Evolutionary conservation across 2,888 invertebrate genomes (phyloP).

Genomic region (Drosophila tripunctata): DNA sequence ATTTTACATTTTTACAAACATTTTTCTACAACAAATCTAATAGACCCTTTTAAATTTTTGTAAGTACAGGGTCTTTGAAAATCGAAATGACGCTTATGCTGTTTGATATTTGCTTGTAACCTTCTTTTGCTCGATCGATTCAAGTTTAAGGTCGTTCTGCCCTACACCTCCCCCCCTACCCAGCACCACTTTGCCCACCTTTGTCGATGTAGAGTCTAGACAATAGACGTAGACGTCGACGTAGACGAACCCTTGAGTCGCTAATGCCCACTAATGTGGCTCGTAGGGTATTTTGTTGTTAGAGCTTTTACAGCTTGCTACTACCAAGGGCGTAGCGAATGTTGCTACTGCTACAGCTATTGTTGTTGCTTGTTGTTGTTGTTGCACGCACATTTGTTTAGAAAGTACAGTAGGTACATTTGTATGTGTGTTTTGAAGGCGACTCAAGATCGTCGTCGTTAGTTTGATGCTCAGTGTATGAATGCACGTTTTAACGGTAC

Average conservation of each 20-base stretch:
- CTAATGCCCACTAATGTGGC: constrained; percentile 64
- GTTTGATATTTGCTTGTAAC: constrained; percentile 35
- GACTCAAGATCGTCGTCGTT: constrained; percentile 11
- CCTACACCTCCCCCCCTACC: neutral
- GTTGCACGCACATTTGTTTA: constrained; percentile 22
- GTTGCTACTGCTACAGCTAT: too few species aligned
- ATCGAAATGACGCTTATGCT: too few species aligned
- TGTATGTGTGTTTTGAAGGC: neutral
- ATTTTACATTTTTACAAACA: too few species aligned
- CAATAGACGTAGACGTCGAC: constrained; percentile 33
- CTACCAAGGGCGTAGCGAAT: constrained; percentile 65
- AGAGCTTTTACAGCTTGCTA: constrained; percentile 31
- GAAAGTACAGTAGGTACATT: neutral
- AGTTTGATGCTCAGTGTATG: constrained; percentile 4
- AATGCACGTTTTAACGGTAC: constrained; percentile 14
- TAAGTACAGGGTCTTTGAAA: too few species aligned
- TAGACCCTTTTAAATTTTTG: too few species aligned
- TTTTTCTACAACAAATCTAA: too few species aligned
- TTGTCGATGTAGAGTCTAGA: constrained; percentile 33
- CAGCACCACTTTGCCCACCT: neutral
- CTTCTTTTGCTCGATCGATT: constrained; percentile 61
- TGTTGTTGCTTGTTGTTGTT: constrained; percentile 23
- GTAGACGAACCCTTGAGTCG: constrained; percentile 56
- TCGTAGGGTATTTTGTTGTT: constrained; percentile 35
- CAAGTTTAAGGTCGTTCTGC: constrained; percentile 67